Evolutionary conservation across 2,797 vertebrate species (phyloP).

Genomic region (Microcaecilia unicolor): DNA sequence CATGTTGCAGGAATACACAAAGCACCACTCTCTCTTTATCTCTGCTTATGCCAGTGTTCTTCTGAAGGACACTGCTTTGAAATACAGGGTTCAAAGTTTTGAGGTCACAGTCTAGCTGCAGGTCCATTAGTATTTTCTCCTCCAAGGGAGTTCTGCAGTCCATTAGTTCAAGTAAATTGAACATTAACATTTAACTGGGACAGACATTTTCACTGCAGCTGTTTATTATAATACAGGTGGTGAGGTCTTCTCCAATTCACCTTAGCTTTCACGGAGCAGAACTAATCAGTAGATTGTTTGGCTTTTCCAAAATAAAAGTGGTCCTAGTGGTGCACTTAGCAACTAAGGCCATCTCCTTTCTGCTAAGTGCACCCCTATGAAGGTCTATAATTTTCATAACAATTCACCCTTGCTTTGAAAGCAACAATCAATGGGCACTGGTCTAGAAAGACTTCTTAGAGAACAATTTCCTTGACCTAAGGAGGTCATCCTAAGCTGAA

Average conservation of each 20-base stretch:
- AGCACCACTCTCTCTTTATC: too few species aligned
- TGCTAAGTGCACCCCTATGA: neutral
- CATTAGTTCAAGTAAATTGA: constrained; percentile 40
- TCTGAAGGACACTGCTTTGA: too few species aligned
- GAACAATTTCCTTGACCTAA: constrained; percentile 20
- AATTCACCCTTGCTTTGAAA: constrained; percentile 4
- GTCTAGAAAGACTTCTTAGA: too few species aligned
- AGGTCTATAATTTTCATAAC: constrained; percentile 23
- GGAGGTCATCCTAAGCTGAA: constrained; percentile 19
- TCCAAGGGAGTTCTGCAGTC: constrained; percentile 22
- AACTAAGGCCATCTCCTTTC: neutral
- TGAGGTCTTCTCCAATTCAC: constrained; percentile 13
- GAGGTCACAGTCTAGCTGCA: constrained; percentile 27
- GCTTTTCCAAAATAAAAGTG: too few species aligned
- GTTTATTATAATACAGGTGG: constrained; percentile 60
- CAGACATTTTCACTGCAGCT: constrained; percentile 58
- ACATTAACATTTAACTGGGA: constrained; percentile 23
- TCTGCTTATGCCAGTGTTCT: too few species aligned
- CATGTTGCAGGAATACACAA: too few species aligned
- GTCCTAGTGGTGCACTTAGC: neutral
- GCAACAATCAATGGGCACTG: constrained; percentile 15
- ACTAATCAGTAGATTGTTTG: constrained; percentile 25
- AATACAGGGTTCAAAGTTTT: constrained; percentile 25
- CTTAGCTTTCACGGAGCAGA: constrained; percentile 22
- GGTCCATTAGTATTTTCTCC: constrained; percentile 23